A percentile compares a stretch with the other conserved stretches of the same genome.
phyloP scores from a whole-genome alignment of 2,888 invertebrate species.

The Elysia crispata region DNA sequence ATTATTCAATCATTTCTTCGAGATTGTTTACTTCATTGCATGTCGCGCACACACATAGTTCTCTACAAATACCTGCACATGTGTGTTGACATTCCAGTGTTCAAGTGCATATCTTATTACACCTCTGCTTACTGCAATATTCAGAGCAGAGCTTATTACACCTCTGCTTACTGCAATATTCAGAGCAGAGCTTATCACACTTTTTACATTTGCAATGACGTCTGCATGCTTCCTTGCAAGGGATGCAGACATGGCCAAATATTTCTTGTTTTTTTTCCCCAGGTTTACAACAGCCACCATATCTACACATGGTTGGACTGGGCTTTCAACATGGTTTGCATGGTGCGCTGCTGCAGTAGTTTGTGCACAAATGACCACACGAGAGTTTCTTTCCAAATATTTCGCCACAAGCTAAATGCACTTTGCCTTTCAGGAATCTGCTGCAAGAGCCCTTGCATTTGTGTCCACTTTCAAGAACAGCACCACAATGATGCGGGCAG shows the following conservation, averaged over 20 bases:
- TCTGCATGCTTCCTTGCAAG: slow-evolving; percentile 43
- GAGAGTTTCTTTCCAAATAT: slow-evolving; percentile 32
- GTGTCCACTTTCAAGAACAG: slow-evolving; percentile 41
- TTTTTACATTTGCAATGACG: slow-evolving; percentile 30
- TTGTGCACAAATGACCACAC: slow-evolving; percentile 43
- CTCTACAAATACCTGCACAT: slow-evolving; percentile 47
- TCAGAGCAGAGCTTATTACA: too few relatives aligned
- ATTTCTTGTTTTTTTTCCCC: neutral
- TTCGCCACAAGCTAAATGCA: slow-evolving; percentile 38
- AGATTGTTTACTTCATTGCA: neutral
- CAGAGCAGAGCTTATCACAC: slow-evolving; percentile 32
- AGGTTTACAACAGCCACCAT: slow-evolving; percentile 21
- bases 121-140: too few relatives aligned
- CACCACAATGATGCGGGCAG: slow-evolving; percentile 34
- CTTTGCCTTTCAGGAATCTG: slow-evolving; percentile 35
- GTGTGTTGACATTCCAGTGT: slow-evolving; percentile 34
- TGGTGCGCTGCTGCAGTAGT: slow-evolving; percentile 26
- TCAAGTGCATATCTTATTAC: slow-evolving; percentile 4
- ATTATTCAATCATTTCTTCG: too few relatives aligned
- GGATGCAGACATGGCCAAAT: slow-evolving; percentile 40
- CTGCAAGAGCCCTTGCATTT: slow-evolving; percentile 47
- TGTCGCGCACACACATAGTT: slow-evolving; percentile 46
- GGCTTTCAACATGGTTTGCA: slow-evolving; percentile 31
- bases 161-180: slow-evolving; percentile 17
- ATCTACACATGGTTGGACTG: slow-evolving; percentile 35